Conservation (phyloP, 2,797 vertebrate genomes). For the Aulostomus chinensis region DNA sequence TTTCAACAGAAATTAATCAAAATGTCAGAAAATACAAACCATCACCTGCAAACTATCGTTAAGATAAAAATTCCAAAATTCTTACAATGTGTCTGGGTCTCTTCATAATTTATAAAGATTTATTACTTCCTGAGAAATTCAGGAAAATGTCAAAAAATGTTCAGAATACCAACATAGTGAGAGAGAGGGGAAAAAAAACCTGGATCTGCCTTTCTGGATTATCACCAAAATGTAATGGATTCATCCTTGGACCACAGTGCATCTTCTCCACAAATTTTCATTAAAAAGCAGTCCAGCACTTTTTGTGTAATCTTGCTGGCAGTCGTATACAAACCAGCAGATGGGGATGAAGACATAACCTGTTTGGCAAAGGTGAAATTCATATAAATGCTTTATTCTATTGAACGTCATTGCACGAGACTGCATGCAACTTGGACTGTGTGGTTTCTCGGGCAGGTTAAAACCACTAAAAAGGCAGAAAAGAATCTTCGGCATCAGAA, state of each 20-base stretch:
- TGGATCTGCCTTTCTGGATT: no score
- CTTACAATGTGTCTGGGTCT: no score
- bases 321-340: not conserved
- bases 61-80: no score
- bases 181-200: no score
- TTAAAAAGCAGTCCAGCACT: not conserved
- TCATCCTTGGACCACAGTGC: not conserved
- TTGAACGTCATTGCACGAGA: slow-evolving; percentile 1
- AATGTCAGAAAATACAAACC: no score
- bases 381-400: slow-evolving; percentile 9
- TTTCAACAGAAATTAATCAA: no score
- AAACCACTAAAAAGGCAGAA: slow-evolving; percentile 32
- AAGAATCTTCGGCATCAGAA: slow-evolving; percentile 41
- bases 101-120: no score
- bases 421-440: slow-evolving; percentile 4
- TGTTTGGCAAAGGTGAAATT: slow-evolving; percentile 3
- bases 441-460: slow-evolving; percentile 17
- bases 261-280: not conserved
- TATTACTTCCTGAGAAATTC: no score
- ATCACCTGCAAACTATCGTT: no score
- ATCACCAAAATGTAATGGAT: not conserved
- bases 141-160: not conserved
- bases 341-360: not conserved
- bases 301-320: not conserved
- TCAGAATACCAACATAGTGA: not conserved